phyloP scores from a whole-genome alignment of 2,113 vertebrate species.

The Python bivittatus region DNA sequence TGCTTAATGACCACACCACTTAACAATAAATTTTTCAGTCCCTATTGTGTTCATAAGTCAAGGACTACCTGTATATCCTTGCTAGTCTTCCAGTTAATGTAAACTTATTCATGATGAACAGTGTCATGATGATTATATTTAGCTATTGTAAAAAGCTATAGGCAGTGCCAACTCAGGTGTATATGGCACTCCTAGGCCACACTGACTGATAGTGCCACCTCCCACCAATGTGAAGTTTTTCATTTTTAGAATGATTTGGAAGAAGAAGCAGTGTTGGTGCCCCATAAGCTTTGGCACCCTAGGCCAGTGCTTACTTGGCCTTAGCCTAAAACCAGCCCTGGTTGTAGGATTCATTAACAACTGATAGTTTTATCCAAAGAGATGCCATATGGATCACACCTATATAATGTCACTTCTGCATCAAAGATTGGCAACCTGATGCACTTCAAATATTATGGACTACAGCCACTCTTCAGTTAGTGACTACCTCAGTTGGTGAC shows the following conservation, averaged over 20 bases:
- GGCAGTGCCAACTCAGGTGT: neutral
- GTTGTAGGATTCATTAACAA: neutral
- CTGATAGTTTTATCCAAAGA: neutral
- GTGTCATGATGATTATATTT: neutral
- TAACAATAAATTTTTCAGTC: too few relatives aligned
- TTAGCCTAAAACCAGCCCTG: neutral
- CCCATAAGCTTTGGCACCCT: neutral
- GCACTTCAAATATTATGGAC: neutral
- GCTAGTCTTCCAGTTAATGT: neutral
- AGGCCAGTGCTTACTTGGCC: neutral
- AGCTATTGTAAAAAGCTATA: neutral
- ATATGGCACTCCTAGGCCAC: neutral
- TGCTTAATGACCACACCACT: too few relatives aligned
- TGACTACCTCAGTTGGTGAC: neutral
- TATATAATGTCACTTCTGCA: neutral
- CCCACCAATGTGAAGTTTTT: neutral
- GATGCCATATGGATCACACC: neutral
- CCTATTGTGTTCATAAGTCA: too few relatives aligned
- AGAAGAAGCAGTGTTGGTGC: neutral
- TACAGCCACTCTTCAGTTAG: neutral
- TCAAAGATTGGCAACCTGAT: neutral
- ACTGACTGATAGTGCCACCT: neutral
- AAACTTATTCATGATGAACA: neutral
- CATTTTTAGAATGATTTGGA: neutral
- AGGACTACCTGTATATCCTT: too few relatives aligned